Evolutionary conservation across 2,888 invertebrate species (phyloP).

Genomic region (Koerneria pararmatus): DNA sequence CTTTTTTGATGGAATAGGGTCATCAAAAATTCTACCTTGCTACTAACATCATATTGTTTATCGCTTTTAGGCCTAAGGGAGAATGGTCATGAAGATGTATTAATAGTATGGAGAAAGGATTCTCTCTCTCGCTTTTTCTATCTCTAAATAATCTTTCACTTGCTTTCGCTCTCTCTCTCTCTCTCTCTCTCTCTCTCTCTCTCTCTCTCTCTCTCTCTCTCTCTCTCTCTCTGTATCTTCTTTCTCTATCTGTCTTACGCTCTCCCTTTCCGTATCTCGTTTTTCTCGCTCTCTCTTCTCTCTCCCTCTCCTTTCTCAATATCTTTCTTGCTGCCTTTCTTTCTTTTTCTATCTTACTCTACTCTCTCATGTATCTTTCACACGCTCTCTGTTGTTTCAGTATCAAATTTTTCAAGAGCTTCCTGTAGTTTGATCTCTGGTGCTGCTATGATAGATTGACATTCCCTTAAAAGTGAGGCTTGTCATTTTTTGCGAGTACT

Average conservation of each 20-base stretch:
- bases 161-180: background rate
- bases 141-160: background rate
- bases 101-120: no score
- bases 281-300: background rate
- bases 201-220: conserved; percentile 22
- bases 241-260: background rate
- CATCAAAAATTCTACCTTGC: no score
- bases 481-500: background rate
- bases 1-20: no score
- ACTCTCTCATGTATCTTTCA: no score
- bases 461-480: background rate
- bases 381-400: no score
- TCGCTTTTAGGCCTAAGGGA: no score
- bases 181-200: conserved; percentile 14
- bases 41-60: no score
- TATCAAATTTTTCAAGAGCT: no score
- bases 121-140: background rate
- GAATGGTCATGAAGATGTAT: no score
- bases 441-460: no score
- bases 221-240: conserved; percentile 24
- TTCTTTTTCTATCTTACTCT: conserved; percentile 7
- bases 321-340: background rate
- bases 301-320: conserved; percentile 5
- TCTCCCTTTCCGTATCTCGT: background rate
- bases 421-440: no score